Conservation (phyloP, 2,888 invertebrate species). For the Pseudococcus jackbeardsleyi region DNA sequence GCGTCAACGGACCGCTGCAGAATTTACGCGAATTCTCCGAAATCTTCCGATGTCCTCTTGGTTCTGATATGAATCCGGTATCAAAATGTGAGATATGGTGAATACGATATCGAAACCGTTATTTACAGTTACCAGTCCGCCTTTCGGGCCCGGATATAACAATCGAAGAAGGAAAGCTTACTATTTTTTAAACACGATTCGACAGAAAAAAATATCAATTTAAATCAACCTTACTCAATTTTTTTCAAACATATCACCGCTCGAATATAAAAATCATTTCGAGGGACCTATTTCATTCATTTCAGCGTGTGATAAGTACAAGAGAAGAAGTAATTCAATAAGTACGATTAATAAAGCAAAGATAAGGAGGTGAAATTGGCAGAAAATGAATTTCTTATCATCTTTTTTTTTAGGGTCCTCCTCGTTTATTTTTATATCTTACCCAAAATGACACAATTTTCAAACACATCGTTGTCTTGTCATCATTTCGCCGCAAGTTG, state of each 20-base stretch:
- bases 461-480: background rate
- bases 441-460: background rate
- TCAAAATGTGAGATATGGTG: slow-evolving; percentile 92
- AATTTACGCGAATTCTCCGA: slow-evolving; percentile 86
- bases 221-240: background rate
- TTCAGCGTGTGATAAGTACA: background rate
- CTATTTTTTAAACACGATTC: background rate
- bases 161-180: slow-evolving; percentile 22
- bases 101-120: background rate
- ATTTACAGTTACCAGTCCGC: slow-evolving; percentile 34
- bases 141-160: background rate
- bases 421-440: background rate
- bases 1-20: slow-evolving; percentile 89
- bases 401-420: background rate
- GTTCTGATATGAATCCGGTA: slow-evolving; percentile 86
- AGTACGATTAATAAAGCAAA: background rate
- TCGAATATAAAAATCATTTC: background rate
- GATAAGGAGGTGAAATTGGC: background rate
- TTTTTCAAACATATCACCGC: background rate
- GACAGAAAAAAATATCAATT: background rate
- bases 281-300: background rate
- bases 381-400: background rate
- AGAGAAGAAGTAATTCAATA: background rate
- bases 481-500: background rate
- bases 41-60: slow-evolving; percentile 81